Evolutionary conservation across 2,113 vertebrate genomes (phyloP).

Genomic region (Zapus hudsonius): DNA sequence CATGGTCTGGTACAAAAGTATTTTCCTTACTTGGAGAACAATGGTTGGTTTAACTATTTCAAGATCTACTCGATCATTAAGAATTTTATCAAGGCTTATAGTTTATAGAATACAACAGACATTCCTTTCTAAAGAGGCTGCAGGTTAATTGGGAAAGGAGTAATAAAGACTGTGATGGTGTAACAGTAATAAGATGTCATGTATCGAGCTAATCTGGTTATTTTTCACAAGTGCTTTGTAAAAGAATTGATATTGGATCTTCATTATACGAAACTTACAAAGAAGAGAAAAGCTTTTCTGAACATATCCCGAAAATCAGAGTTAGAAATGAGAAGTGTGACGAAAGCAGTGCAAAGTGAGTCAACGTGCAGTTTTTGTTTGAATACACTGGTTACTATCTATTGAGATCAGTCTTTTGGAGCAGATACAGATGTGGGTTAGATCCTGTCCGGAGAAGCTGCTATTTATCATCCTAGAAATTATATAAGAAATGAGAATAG

Average conservation of each 20-base stretch:
- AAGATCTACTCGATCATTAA: neutral
- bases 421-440: neutral
- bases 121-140: neutral
- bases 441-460: neutral
- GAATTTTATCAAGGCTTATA: conserved; percentile 35
- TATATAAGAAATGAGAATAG: neutral
- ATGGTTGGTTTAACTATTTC: too few relatives aligned
- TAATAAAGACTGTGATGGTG: neutral
- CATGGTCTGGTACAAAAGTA: too few relatives aligned
- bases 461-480: neutral
- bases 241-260: conserved; percentile 1
- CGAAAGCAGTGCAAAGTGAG: neutral
- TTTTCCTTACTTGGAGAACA: too few relatives aligned
- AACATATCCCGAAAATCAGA: neutral
- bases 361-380: conserved; percentile 3
- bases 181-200: conserved; percentile 24
- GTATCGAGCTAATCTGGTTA: neutral
- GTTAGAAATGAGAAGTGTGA: neutral
- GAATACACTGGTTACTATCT: neutral
- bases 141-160: neutral
- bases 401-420: neutral
- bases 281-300: neutral
- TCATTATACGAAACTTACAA: conserved; percentile 4
- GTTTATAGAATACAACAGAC: conserved; percentile 29
- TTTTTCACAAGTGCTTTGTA: neutral